phyloP scores from a whole-genome alignment of 1,140 invertebrate genomes.

The Batillaria attramentaria region DNA sequence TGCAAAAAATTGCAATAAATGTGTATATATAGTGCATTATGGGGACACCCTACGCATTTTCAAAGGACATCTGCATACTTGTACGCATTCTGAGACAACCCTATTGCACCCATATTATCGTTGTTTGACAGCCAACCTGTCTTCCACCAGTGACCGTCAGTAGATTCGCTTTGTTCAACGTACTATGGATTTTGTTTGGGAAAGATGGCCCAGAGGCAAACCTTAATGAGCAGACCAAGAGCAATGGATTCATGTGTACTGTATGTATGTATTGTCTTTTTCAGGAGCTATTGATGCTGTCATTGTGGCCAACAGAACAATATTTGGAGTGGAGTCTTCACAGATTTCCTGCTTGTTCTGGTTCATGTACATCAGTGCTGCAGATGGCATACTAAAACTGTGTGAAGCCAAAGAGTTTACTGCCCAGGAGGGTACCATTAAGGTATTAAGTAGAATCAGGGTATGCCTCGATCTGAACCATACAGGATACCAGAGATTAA shows the following conservation, averaged over 20 bases:
- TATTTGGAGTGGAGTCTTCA: slow-evolving; percentile 66
- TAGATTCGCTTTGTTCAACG: too few species aligned
- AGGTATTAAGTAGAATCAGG: slow-evolving; percentile 51
- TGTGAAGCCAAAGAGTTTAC: slow-evolving; percentile 65
- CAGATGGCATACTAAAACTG: slow-evolving; percentile 65
- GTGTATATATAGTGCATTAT: too few species aligned
- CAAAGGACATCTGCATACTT: too few species aligned
- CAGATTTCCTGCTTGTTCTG: slow-evolving; percentile 71
- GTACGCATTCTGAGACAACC: too few species aligned
- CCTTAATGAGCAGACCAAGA: background rate
- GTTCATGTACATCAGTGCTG: slow-evolving; percentile 68
- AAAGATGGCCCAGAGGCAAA: too few species aligned
- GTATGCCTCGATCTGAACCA: background rate
- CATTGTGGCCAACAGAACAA: slow-evolving; percentile 52
- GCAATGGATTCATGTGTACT: background rate
- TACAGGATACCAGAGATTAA: background rate
- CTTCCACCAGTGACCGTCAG: too few species aligned
- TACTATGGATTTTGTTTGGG: too few species aligned
- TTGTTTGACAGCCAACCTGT: too few species aligned
- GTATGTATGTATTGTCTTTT: slow-evolving; percentile 11
- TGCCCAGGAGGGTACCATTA: slow-evolving; percentile 71
- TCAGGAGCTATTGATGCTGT: slow-evolving; percentile 62
- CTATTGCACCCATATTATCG: too few species aligned
- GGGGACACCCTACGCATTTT: too few species aligned
- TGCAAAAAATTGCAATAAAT: too few species aligned